Evolutionary conservation across 2,888 invertebrate genomes (phyloP).

Genomic region (Scrobipalpa costella): DNA sequence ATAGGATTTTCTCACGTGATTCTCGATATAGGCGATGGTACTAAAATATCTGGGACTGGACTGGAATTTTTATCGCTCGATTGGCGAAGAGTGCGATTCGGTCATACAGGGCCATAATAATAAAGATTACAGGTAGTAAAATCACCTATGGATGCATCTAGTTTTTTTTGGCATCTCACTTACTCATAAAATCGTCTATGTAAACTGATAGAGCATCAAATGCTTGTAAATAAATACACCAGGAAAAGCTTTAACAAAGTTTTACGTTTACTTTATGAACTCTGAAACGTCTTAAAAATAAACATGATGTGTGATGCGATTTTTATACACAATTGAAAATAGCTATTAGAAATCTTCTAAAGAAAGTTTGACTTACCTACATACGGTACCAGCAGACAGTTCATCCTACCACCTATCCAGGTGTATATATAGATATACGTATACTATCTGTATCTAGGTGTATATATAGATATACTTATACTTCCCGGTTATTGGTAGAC

Average conservation of each 20-base stretch:
- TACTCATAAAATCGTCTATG: constrained; percentile 22
- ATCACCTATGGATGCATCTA: constrained; percentile 50
- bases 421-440: too few species aligned
- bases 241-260: not conserved
- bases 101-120: constrained; percentile 52
- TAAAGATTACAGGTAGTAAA: constrained; percentile 51
- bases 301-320: not conserved
- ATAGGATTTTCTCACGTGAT: constrained; percentile 51
- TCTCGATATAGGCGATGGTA: constrained; percentile 46
- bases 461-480: too few species aligned
- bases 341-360: not conserved
- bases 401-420: too few species aligned
- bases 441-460: too few species aligned
- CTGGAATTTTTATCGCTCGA: constrained; percentile 53
- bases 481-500: too few species aligned
- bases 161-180: constrained; percentile 41
- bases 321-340: not conserved
- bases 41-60: constrained; percentile 56
- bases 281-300: not conserved
- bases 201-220: not conserved
- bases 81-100: constrained; percentile 50
- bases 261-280: constrained; percentile 19
- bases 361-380: not conserved
- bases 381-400: too few species aligned
- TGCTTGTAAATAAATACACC: constrained; percentile 12